A percentile compares a stretch with the other conserved stretches of the same genome.
These are phyloP conservation scores for Blera fallax DNA, from an alignment of 2,888 invertebrate species.

Conservation along the genomic window DNA sequence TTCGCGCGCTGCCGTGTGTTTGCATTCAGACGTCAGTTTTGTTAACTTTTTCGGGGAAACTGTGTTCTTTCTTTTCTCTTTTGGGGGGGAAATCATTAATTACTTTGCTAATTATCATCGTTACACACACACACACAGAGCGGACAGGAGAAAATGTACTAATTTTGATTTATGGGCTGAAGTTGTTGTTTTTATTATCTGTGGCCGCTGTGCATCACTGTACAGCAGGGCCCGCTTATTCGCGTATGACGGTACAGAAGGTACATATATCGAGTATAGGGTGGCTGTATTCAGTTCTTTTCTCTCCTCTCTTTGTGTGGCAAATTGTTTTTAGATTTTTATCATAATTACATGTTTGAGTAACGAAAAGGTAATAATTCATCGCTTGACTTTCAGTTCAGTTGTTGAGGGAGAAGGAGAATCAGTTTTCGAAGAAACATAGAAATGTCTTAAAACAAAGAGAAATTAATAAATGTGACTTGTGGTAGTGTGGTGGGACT, in stretches of 20 bases:
- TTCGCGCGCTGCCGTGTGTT: constrained; percentile 1
- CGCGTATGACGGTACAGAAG: constrained; percentile 12
- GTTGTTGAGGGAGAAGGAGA: constrained; percentile 12
- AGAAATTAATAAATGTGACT: constrained; percentile 57
- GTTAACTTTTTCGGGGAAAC: not conserved
- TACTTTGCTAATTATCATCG: constrained; percentile 67
- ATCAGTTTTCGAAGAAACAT: constrained; percentile 6
- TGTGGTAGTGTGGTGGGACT: constrained; percentile 30
- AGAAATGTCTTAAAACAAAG: constrained; percentile 46
- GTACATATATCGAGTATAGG: constrained; percentile 8
- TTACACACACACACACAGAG: constrained; percentile 31
- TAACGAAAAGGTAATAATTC: constrained; percentile 72
- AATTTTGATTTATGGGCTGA: constrained; percentile 69
- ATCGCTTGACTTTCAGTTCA: constrained; percentile 51
- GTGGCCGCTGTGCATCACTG: not conserved
- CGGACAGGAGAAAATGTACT: constrained; percentile 46
- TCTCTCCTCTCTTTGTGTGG: constrained; percentile 36
- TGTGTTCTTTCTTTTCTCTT: not conserved
- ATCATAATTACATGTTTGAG: constrained; percentile 73
- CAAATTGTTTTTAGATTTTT: constrained; percentile 73
- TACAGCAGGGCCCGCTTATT: constrained; percentile 25
- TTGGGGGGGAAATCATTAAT: constrained; percentile 70
- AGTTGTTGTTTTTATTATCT: constrained; percentile 56
- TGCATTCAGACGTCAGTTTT: constrained; percentile 6
- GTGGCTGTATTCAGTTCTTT: constrained; percentile 4